Conservation (phyloP, 2,797 vertebrate species). For the Pachyuromys duprasi region DNA sequence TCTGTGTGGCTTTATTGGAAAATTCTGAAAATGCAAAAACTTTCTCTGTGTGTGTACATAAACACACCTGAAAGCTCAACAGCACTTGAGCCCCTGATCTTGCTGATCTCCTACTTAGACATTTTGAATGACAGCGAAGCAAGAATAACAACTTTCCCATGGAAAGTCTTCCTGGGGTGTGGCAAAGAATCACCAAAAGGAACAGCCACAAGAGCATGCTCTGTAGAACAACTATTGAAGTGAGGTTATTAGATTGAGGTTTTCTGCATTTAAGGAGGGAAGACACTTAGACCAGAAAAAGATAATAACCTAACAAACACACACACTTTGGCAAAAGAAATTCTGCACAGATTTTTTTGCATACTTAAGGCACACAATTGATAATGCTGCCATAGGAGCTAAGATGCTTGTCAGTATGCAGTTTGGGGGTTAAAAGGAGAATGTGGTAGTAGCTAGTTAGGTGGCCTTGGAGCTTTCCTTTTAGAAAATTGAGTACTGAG, state of each 20-base stretch:
- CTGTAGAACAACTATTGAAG: not conserved
- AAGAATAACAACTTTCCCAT: conserved; percentile 7
- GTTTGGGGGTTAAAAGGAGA: conserved; percentile 74
- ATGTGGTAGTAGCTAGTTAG: conserved; percentile 18
- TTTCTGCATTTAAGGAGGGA: conserved; percentile 19
- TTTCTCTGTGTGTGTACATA: not conserved
- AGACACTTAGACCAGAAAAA: conserved; percentile 28
- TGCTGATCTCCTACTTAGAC: conserved; percentile 10
- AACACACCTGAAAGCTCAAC: conserved; percentile 12
- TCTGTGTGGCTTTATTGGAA: conserved; percentile 16
- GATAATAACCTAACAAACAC: not conserved
- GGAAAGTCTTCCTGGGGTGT: conserved; percentile 23
- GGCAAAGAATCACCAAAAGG: conserved; percentile 51
- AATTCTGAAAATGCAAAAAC: conserved; percentile 35
- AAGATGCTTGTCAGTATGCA: conserved; percentile 71
- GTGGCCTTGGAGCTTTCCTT: conserved; percentile 69
- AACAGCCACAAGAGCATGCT: not conserved
- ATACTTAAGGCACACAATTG: conserved; percentile 43
- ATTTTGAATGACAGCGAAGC: conserved; percentile 22
- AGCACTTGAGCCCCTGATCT: conserved; percentile 8
- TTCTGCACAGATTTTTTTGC: not conserved
- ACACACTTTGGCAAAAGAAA: conserved; percentile 54
- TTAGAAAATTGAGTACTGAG: conserved; percentile 1
- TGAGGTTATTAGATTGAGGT: not conserved
- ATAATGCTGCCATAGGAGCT: not conserved